phyloP scores from a whole-genome alignment of 2,888 invertebrate genomes.

The Aspidapion aeneum region DNA sequence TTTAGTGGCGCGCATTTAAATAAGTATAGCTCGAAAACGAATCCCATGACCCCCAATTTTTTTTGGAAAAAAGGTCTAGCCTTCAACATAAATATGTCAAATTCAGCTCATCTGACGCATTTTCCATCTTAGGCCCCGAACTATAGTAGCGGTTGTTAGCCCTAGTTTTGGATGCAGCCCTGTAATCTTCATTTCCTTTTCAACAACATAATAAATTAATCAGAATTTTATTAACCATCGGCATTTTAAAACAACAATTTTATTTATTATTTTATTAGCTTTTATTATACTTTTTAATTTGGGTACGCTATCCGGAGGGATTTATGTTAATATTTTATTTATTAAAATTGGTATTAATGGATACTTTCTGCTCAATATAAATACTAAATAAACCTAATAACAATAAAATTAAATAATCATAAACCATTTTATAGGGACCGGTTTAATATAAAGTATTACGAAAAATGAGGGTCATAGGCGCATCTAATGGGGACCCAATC shows the following conservation, averaged over 20 bases:
- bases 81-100: too few species aligned
- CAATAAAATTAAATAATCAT: conserved; percentile 23
- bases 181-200: neutral
- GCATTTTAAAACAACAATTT: neutral
- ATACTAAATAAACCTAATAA: conserved; percentile 23
- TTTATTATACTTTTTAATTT: neutral
- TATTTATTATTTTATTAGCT: neutral
- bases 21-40: too few species aligned
- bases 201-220: neutral
- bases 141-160: too few species aligned
- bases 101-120: too few species aligned
- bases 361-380: conserved; percentile 13
- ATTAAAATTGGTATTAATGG: neutral
- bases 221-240: neutral
- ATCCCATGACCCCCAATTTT: too few species aligned
- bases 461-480: too few species aligned
- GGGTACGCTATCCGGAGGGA: neutral
- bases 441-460: too few species aligned
- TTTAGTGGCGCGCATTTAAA: too few species aligned
- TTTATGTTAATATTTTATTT: neutral
- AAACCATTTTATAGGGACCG: neutral
- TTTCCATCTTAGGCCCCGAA: too few species aligned
- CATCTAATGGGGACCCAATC: too few species aligned
- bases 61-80: too few species aligned
- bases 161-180: too few species aligned